These are phyloP conservation scores for Anomalospiza imberbis DNA, from an alignment of 2,797 vertebrate genomes.

Conservation along the genomic window DNA sequence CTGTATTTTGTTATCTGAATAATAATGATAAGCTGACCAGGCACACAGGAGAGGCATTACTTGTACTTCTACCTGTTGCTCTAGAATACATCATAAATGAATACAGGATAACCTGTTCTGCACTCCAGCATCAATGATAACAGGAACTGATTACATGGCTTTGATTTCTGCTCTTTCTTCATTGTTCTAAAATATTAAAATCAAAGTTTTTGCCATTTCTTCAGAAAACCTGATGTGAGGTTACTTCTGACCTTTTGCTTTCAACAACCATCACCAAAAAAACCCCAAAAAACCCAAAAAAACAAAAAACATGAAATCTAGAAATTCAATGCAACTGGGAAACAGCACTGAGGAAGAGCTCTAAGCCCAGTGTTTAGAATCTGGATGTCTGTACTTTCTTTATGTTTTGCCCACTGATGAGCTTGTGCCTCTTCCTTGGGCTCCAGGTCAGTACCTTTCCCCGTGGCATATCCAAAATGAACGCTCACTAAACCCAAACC, in stretches of 20 bases:
- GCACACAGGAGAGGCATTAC: neutral
- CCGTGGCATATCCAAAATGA: neutral
- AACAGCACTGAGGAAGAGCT: neutral
- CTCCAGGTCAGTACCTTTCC: neutral
- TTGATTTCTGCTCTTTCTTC: neutral
- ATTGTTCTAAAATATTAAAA: neutral
- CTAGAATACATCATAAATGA: neutral
- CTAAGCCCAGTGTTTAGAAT: neutral
- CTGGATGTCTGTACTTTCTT: neutral
- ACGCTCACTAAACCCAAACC: neutral
- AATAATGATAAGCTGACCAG: neutral
- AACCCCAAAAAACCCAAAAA: too few species aligned
- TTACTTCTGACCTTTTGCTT: neutral
- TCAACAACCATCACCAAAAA: neutral
- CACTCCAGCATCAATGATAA: neutral
- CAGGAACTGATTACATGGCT: neutral
- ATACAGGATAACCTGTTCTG: neutral
- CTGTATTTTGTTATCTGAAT: neutral
- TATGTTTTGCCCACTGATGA: neutral
- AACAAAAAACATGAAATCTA: neutral
- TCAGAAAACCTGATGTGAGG: neutral
- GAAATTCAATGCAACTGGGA: neutral
- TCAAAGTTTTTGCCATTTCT: neutral
- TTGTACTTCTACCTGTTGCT: neutral
- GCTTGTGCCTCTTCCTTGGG: neutral